Conservation (phyloP, 2,888 invertebrate species). For the Cyclophora punctaria region DNA sequence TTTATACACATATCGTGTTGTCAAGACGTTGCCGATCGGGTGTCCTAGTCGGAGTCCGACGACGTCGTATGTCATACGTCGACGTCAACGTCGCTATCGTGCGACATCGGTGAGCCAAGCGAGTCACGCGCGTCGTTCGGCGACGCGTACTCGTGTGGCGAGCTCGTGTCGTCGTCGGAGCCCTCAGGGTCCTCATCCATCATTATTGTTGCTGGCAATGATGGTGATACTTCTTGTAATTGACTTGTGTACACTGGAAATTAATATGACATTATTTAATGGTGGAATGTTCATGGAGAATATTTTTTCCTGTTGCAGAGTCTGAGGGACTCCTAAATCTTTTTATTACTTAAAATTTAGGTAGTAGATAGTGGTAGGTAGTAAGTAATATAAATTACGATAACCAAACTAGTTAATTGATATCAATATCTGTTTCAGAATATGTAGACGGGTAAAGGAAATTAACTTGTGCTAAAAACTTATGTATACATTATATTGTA, state of each 20-base stretch:
- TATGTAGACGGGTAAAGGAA: too few relatives aligned
- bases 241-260: constrained; percentile 62
- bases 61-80: constrained; percentile 64
- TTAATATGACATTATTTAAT: too few relatives aligned
- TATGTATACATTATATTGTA: too few relatives aligned
- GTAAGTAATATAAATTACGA: too few relatives aligned
- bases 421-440: too few relatives aligned
- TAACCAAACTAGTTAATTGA: too few relatives aligned
- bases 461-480: too few relatives aligned
- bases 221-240: constrained; percentile 63
- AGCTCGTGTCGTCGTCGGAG: constrained; percentile 49
- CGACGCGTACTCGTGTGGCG: constrained; percentile 50
- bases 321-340: too few relatives aligned
- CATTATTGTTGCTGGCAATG: constrained; percentile 70
- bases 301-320: too few relatives aligned
- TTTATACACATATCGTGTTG: constrained; percentile 10
- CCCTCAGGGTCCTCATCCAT: constrained; percentile 61
- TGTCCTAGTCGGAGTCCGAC: constrained; percentile 42
- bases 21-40: constrained; percentile 16
- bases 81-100: constrained; percentile 56
- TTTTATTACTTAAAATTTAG: too few relatives aligned
- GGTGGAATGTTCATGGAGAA: too few relatives aligned
- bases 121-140: constrained; percentile 43
- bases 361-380: too few relatives aligned
- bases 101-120: constrained; percentile 33